Evolutionary conservation across 1,140 invertebrate genomes (phyloP), one percentile per base, ranked within the genome.

Genomic region (Helicorthomorpha holstii): DNA sequence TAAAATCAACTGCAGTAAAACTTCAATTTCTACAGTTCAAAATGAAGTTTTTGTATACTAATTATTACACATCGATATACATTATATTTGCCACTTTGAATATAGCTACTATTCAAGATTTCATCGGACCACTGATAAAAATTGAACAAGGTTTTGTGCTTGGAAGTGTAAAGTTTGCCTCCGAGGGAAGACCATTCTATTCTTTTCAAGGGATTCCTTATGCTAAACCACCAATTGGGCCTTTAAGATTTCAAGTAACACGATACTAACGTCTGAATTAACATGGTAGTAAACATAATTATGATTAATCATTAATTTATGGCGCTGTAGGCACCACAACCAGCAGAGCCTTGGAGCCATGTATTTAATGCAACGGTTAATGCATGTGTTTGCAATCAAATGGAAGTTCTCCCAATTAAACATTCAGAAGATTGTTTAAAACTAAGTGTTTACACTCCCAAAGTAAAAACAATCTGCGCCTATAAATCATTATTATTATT

Each of bases 371-470:
- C 63, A 2, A 60, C 57, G 1, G 61, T 57, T 38, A 62, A 64
- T 51, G 59, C 62, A 3, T 54, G 62, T 27, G 59, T 63, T 44
- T 65, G 64, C 52, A 59, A 55, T 52, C 64, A 74, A 59, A 43
- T 48, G 50, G n/a, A n/a, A n/a, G 7, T n/a, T n/a, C 50, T 27
- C 7, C 46, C 21, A 19, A 7, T 16, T 10, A 21, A 49, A 19
- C 7, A 74, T 16, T 65, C 70, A 23, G 82, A 85, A 61, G 79
- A 85, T 59, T 83, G 81, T 59, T 66, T 85, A 0, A 75, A 77
- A 52, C 60, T 85, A 0, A 82, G 82, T 50, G 73, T 85, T 12
- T 82, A 80, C 57, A 73, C 72, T 2, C 79, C 80, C 1, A 57
- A 67, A 29, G 55, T 63, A 44, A 38, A n/a, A n/a, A n/a, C n/a